Conservation (phyloP, 2,113 vertebrate species). For the Ciconia stormi region DNA sequence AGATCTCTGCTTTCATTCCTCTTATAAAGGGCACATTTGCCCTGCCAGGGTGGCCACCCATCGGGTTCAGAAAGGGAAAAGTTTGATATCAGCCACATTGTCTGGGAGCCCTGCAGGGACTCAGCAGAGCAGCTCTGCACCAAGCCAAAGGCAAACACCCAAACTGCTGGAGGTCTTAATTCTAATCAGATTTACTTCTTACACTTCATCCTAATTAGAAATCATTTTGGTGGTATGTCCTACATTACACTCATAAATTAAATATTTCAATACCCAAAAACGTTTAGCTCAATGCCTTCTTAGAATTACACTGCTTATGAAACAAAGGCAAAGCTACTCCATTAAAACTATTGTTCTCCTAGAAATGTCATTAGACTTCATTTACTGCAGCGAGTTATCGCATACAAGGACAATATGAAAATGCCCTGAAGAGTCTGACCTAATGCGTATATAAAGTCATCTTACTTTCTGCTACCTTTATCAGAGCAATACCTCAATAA, state of each 20-base stretch:
- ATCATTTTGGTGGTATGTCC: background rate
- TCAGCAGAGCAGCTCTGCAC: background rate
- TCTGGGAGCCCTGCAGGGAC: background rate
- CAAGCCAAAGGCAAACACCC: background rate
- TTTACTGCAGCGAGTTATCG: background rate
- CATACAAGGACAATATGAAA: background rate
- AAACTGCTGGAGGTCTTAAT: background rate
- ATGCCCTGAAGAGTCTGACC: background rate
- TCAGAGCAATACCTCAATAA: background rate
- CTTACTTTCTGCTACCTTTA: background rate
- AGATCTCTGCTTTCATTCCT: background rate
- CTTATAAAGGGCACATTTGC: background rate
- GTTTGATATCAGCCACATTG: background rate
- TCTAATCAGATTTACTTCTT: slow-evolving; percentile 4
- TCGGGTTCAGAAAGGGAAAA: background rate
- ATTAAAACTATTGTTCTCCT: background rate
- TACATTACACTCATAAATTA: background rate
- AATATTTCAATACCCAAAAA: background rate
- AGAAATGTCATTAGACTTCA: background rate
- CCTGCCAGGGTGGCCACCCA: background rate
- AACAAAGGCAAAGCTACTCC: background rate
- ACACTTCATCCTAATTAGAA: background rate
- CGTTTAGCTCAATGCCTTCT: background rate
- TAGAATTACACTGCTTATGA: background rate
- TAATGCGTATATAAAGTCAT: background rate